Evolutionary conservation across 2,797 vertebrate genomes (phyloP), one percentile per base, ranked within the genome.

Genomic region (Chromobotia macracanthus): DNA sequence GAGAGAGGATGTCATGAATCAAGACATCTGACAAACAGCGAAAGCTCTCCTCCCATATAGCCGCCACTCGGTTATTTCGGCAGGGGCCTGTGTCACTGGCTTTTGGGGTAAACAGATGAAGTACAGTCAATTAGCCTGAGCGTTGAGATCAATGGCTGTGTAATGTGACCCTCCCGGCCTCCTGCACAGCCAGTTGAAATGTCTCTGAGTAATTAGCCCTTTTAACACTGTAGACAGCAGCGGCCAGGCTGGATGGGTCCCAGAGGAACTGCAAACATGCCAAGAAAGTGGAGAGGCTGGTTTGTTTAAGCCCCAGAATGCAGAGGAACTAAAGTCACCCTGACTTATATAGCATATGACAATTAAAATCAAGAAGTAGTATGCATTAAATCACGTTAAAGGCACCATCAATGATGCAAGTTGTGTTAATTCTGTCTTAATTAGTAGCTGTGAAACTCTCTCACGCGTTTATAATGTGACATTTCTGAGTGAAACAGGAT

Each of bases 71-170:
- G 91, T 92, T 91, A 92, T 91, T 85, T 86, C 74, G 0, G 25
- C 50, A 83, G 85, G 65, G 84, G 77, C 28, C 48, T 9, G 78
- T 35, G 21, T 82, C 84, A 85, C 76, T 83, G 84, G 84, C 84
- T 84, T 87, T 88, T 88, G 86, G 87, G 89, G 84, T 89, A 91
- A 91, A 92, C 90, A 91, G 89, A 91, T 88, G 86, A 81, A 78
- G 80, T 86, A 91, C 90, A 92, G 90, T 92, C 91, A 92, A 93
- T 94, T 93, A 93, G 89, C 90, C 85, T 79, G 84, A 86, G 88
- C 83, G 83, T 76, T 31, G 85, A 89, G 88, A 93, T 93, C 92
- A 92, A 92, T 93, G 90, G 63, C 63, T 87, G 83, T 84, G 90
- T 92, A 90, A 93, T 92, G 90, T 87, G 90, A 92, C 90, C 87